Conservation (phyloP, 2,113 vertebrate genomes). For the Ellobius talpinus region DNA sequence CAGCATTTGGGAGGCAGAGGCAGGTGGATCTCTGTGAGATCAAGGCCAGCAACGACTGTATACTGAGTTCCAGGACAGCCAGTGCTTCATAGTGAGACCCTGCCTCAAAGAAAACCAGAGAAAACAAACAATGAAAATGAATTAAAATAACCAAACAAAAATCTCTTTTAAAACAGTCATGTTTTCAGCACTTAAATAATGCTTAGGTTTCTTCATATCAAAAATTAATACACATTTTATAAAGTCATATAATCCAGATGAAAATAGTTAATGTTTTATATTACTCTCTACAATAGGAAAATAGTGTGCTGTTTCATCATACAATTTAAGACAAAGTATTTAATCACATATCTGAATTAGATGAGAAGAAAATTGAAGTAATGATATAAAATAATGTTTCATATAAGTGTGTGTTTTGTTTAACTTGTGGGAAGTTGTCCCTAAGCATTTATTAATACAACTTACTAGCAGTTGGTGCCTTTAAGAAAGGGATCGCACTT, state of each 20-base stretch:
- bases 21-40: background rate
- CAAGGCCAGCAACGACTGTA: too few relatives aligned
- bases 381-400: background rate
- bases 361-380: background rate
- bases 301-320: background rate
- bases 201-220: background rate
- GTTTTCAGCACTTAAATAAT: background rate
- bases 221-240: slow-evolving; percentile 25
- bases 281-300: background rate
- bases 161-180: background rate
- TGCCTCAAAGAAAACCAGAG: background rate
- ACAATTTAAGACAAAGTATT: slow-evolving; percentile 31
- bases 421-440: background rate
- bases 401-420: background rate
- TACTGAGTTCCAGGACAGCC: background rate
- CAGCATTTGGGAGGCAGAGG: background rate
- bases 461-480: background rate
- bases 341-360: background rate
- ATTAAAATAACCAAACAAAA: background rate
- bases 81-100: background rate
- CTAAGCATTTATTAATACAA: background rate
- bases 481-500: background rate
- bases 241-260: background rate
- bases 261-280: slow-evolving; percentile 17
- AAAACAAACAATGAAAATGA: background rate